phyloP scores from a whole-genome alignment of 2,888 invertebrate species.

The Calameuta pallipes region DNA sequence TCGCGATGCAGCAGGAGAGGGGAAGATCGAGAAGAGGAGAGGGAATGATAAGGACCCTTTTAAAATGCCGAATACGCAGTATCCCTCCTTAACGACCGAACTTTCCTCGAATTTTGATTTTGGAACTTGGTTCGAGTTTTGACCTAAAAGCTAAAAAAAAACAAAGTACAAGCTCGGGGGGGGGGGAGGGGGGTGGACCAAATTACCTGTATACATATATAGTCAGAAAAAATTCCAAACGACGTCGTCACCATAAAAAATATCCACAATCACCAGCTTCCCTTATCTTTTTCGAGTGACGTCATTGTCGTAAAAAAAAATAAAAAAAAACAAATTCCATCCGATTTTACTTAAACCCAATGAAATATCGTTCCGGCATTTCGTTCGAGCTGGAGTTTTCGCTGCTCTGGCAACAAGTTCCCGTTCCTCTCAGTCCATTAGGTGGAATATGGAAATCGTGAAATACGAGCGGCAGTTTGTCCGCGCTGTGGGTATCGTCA shows the following conservation, averaged over 20 bases:
- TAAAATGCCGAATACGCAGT: background rate
- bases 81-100: background rate
- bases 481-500: background rate
- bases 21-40: too few species aligned
- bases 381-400: background rate
- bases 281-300: background rate
- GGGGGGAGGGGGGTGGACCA: too few species aligned
- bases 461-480: slow-evolving; percentile 1
- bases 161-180: background rate
- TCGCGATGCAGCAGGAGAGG: too few species aligned
- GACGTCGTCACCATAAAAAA: background rate
- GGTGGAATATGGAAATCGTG: slow-evolving; percentile 1
- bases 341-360: too few species aligned
- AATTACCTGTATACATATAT: too few species aligned
- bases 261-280: background rate
- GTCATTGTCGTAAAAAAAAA: background rate
- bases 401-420: background rate
- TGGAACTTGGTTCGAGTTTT: background rate
- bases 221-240: too few species aligned
- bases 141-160: background rate
- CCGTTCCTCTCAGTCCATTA: background rate
- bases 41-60: background rate
- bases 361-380: background rate
- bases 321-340: background rate
- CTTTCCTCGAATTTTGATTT: background rate